These are phyloP conservation scores for Lymantria dispar DNA, from an alignment of 2,888 invertebrate species.

Conservation along the genomic window DNA sequence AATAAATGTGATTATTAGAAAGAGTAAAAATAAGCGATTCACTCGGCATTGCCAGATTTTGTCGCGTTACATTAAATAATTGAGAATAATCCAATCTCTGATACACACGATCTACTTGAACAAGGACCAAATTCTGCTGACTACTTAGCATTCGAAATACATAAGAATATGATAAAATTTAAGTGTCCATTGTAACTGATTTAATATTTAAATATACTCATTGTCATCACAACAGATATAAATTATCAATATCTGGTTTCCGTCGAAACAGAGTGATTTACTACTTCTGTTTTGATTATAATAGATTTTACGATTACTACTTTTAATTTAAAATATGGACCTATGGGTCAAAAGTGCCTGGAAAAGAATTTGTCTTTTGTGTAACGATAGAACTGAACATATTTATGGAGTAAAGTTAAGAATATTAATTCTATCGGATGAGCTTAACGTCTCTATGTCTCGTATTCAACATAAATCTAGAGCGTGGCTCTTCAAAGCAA, in stretches of 20 bases:
- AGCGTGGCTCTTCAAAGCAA: conserved; percentile 70
- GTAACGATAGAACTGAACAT: conserved; percentile 11
- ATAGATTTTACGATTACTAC: conserved; percentile 19
- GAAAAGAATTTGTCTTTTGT: conserved; percentile 18
- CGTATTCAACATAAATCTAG: conserved; percentile 62
- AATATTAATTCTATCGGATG: conserved; percentile 23
- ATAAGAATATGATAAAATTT: conserved; percentile 28
- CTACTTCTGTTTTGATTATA: conserved; percentile 23
- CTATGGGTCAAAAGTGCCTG: background rate
- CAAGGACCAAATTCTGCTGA: conserved; percentile 10
- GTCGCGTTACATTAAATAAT: conserved; percentile 60
- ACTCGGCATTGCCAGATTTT: conserved; percentile 57
- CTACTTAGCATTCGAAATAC: conserved; percentile 28
- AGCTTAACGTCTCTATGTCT: conserved; percentile 44
- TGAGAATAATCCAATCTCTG: conserved; percentile 37
- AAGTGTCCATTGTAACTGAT: conserved; percentile 33
- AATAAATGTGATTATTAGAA: conserved; percentile 56
- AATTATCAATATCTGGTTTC: conserved; percentile 26
- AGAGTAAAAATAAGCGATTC: conserved; percentile 57
- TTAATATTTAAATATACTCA: conserved; percentile 35
- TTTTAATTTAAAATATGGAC: conserved; percentile 4
- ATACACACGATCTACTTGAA: conserved; percentile 13
- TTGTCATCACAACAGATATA: conserved; percentile 14
- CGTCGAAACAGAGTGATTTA: conserved; percentile 26
- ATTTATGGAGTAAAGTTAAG: conserved; percentile 21